Percentiles rank a stretch among this genome's conserved stretches.
Evolutionary conservation across 2,797 vertebrate species (phyloP).

Genomic region (Pyrocephalus nanus): DNA sequence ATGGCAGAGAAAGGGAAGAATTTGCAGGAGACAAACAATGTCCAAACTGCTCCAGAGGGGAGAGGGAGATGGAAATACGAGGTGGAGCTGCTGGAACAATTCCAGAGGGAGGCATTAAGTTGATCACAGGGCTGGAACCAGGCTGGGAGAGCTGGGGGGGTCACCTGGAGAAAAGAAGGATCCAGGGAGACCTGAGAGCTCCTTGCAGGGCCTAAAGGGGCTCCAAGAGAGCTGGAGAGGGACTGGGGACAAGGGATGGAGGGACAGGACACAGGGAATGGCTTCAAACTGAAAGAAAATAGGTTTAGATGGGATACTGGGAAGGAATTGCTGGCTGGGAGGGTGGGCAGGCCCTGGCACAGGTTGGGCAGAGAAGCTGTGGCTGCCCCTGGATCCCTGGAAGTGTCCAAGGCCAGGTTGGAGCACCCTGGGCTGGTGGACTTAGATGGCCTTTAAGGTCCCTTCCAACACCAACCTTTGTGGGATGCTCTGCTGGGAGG

Average conservation of each 20-base stretch:
- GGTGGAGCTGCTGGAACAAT: neutral
- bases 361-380: too few relatives aligned
- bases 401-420: too few relatives aligned
- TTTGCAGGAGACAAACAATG: too few relatives aligned
- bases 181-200: neutral
- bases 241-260: neutral
- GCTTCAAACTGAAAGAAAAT: neutral
- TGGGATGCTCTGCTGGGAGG: rapidly evolving
- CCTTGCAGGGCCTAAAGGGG: neutral
- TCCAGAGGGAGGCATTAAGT: neutral
- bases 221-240: neutral
- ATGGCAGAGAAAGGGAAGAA: neutral
- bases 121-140: neutral
- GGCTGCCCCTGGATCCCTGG: too few relatives aligned
- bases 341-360: neutral
- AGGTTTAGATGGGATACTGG: neutral
- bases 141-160: neutral
- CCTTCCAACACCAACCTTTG: neutral
- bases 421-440: too few relatives aligned
- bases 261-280: neutral
- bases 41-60: too few relatives aligned
- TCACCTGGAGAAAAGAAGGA: neutral
- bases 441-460: neutral
- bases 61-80: too few relatives aligned
- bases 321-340: neutral